phyloP scores from a whole-genome alignment of 2,888 invertebrate species.

The Mesoligia furuncula region DNA sequence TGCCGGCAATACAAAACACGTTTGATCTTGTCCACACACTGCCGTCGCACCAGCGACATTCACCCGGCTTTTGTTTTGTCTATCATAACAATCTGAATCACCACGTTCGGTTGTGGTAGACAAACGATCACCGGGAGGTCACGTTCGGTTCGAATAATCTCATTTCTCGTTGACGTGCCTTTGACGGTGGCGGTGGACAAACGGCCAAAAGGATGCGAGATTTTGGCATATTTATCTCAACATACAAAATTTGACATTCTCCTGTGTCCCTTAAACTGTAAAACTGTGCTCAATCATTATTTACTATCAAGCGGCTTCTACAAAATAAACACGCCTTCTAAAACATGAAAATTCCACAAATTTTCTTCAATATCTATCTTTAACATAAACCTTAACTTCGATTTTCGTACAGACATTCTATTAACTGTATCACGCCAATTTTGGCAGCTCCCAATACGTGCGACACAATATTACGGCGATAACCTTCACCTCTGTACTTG shows the following conservation, averaged over 20 bases:
- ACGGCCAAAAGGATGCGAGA: background rate
- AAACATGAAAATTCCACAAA: background rate
- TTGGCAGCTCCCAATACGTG: slow-evolving; percentile 36
- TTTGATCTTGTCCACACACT: no score
- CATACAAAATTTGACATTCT: background rate
- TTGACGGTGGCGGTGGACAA: background rate
- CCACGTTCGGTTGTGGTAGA: no score
- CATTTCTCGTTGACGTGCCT: background rate
- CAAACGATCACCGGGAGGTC: no score
- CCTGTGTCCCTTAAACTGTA: background rate
- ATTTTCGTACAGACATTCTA: slow-evolving; percentile 51
- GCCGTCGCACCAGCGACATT: no score
- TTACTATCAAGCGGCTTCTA: background rate
- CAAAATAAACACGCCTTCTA: background rate
- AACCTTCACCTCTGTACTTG: slow-evolving; percentile 40
- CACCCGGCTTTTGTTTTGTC: no score
- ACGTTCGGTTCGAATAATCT: no score
- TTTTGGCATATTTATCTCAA: background rate
- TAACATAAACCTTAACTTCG: slow-evolving; percentile 24
- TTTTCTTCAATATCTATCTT: slow-evolving; percentile 12
- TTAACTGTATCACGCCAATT: slow-evolving; percentile 59
- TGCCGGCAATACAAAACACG: no score
- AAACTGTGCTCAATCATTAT: background rate
- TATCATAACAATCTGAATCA: no score
- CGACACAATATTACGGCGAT: slow-evolving; percentile 41